A percentile compares a stretch with the other conserved stretches of the same genome.
phyloP scores from a whole-genome alignment of 2,113 vertebrate genomes.

The Drymodes brunneopygia region DNA sequence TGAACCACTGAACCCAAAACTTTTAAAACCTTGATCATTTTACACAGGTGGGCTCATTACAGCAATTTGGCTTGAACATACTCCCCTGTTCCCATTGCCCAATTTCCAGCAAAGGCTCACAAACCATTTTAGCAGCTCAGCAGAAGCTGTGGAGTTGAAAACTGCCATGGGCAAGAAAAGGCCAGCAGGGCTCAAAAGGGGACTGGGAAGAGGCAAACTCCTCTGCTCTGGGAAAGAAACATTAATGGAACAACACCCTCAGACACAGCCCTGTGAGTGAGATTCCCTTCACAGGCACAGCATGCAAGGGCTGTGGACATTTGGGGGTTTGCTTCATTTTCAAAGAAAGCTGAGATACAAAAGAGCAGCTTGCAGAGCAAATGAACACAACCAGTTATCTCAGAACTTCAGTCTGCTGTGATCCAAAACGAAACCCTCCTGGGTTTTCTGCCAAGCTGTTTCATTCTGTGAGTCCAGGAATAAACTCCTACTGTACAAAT shows the following conservation, averaged over 20 bases:
- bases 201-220: not conserved
- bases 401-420: not conserved
- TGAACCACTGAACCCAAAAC: not conserved
- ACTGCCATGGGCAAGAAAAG: not conserved
- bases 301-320: not conserved
- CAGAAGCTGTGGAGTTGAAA: not conserved
- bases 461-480: not conserved
- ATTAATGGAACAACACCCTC: not conserved
- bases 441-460: not conserved
- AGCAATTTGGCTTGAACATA: not conserved
- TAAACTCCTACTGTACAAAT: not conserved
- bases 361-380: not conserved
- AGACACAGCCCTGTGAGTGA: not conserved
- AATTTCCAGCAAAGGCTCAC: not conserved
- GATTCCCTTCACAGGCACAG: not conserved
- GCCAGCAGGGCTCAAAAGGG: not conserved
- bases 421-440: not conserved
- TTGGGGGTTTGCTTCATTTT: not conserved
- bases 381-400: not conserved
- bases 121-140: not conserved
- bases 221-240: not conserved
- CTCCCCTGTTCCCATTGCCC: not conserved
- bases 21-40: not conserved
- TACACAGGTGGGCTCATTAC: not conserved
- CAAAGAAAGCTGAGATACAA: not conserved